Evolutionary conservation across 2,888 invertebrate genomes (phyloP).

Genomic region (Lycia hirtaria): DNA sequence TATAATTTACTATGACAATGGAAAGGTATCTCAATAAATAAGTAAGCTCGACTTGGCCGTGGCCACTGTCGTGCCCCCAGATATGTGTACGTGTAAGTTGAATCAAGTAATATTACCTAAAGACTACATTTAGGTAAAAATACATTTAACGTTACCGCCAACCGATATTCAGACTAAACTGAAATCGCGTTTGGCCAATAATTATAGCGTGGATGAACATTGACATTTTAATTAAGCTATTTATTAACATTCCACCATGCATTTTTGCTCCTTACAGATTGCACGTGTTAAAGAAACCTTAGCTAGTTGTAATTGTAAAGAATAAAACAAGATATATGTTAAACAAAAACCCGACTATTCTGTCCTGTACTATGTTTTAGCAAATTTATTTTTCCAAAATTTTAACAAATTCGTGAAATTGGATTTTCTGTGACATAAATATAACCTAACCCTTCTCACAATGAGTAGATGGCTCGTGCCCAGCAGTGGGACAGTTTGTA

Average conservation of each 20-base stretch:
- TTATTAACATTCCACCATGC: constrained; percentile 17
- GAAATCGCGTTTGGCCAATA: neutral
- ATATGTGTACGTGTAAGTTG: too few relatives aligned
- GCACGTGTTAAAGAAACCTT: constrained; percentile 18
- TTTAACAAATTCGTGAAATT: too few relatives aligned
- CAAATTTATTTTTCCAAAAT: too few relatives aligned
- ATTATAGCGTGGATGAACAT: neutral
- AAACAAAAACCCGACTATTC: too few relatives aligned
- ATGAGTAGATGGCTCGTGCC: too few relatives aligned
- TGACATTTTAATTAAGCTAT: constrained; percentile 7
- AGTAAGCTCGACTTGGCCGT: too few relatives aligned
- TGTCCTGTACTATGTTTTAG: too few relatives aligned
- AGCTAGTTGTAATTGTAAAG: constrained; percentile 4
- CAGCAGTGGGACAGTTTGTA: too few relatives aligned
- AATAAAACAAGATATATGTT: constrained; percentile 1
- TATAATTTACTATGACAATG: too few relatives aligned
- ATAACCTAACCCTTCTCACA: too few relatives aligned
- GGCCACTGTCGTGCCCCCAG: too few relatives aligned
- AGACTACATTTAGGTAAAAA: neutral
- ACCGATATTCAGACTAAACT: neutral
- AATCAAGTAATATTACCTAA: neutral
- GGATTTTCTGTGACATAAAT: too few relatives aligned
- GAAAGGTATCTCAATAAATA: neutral
- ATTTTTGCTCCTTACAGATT: constrained; percentile 19
- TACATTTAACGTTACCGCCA: neutral